These are phyloP conservation scores for Axis porcinus DNA, from an alignment of 2,113 vertebrate genomes.

Conservation along the genomic window DNA sequence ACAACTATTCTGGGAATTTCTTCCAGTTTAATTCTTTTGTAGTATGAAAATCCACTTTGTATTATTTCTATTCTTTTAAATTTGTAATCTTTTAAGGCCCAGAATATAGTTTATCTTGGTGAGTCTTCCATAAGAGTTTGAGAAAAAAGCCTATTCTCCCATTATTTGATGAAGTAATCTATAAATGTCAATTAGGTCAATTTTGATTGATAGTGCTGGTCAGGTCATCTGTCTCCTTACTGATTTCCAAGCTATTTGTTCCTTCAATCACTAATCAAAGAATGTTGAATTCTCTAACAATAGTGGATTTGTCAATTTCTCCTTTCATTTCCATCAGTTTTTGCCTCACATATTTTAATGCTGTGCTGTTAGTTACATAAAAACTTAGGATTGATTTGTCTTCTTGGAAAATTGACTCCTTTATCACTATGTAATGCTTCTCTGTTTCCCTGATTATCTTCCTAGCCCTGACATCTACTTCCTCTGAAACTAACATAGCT, in stretches of 20 bases:
- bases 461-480: not conserved
- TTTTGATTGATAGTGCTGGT: not conserved
- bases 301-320: not conserved
- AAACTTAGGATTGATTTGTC: not conserved
- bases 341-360: not conserved
- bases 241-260: not conserved
- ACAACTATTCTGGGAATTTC: not conserved
- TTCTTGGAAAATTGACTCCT: not conserved
- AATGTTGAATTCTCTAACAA: not conserved
- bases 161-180: not conserved
- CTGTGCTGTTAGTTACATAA: not conserved
- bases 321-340: not conserved
- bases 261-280: not conserved
- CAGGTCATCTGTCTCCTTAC: not conserved
- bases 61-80: not conserved
- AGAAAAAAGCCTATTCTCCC: not conserved
- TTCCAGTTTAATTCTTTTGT: not conserved
- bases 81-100: not conserved
- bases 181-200: not conserved
- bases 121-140: not conserved
- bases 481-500: not conserved
- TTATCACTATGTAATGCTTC: not conserved
- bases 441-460: not conserved
- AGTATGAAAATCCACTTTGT: not conserved
- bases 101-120: not conserved